Base-by-base conservation (phyloP, 30 jellyfish, hydroid and myxozoan genomes). In the Turritopsis rubra region DNA sequence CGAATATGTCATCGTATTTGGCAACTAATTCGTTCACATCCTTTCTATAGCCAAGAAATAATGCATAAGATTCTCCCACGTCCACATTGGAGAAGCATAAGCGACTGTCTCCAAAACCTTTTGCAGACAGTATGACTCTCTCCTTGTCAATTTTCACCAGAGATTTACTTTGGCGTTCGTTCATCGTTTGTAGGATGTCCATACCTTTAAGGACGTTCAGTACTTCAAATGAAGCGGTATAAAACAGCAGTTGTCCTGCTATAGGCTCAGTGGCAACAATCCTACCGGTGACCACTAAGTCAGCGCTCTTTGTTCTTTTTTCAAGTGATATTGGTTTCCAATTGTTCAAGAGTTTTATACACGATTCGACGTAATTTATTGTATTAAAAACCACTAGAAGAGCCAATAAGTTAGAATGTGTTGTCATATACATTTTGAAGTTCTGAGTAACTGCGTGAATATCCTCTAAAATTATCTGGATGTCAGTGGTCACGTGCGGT, bases 21-120 rank as follows among this genome's bases (percentile, higher is more conserved):
- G 99, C 97, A n/a, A 94, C 96, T 65, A 94, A 83, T 66, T 81
- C 80, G 18, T 86, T 90, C 65, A 81, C 80, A 9, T 53, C 74
- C 22, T 79, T 79, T 30, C 89, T 89, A 52, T 86, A 83, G 60
- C 97, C 91, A 70, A 94, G 87, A 81, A 94, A 94, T 68, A 94
- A 71, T 25, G 86, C 95, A 65, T 94, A 89, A 23, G 96, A 84
- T 65, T 94, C 96, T 52, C 96, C 97, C 60, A 94, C 95, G 52
- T 94, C 96, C 13, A 94, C 99, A 53, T 92, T 81, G 23, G 99
- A 94, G 87, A 95, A 94, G 72, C 99, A 94, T 7, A 66, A 84
- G 52, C 96, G 83, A 30, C 96, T 82, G 70, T 94, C 99, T 0
- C 97, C 96, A 79, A 94, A 94, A 19, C 99, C 99, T 17, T 75